These are phyloP conservation scores for Iguana delicatissima DNA, from an alignment of 2,797 vertebrate genomes.

Conservation along the genomic window DNA sequence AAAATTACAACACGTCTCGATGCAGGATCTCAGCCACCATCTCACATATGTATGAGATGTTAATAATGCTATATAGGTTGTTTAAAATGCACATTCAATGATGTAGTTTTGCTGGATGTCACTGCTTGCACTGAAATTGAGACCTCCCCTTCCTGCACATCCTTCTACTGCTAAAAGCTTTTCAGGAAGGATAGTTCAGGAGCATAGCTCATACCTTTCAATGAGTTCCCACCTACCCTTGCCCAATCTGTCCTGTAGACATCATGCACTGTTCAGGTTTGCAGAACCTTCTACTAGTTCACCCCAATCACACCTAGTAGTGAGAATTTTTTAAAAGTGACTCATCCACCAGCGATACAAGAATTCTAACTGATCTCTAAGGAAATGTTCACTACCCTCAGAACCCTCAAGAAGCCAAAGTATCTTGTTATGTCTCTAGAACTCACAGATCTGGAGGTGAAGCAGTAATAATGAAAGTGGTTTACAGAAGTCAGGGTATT, in stretches of 20 bases:
- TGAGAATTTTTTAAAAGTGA: background rate
- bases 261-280: background rate
- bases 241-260: background rate
- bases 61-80: too few species aligned
- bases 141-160: too few species aligned
- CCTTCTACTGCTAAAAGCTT: too few species aligned
- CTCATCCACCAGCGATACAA: background rate
- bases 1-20: too few species aligned
- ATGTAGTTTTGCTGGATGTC: too few species aligned
- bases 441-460: background rate
- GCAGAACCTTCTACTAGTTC: background rate
- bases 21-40: too few species aligned
- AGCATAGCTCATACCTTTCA: too few species aligned
- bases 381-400: conserved; percentile 18
- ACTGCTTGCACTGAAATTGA: too few species aligned
- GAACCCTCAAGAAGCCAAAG: conserved; percentile 39
- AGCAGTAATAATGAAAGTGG: background rate
- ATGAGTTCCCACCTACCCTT: too few species aligned
- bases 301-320: background rate
- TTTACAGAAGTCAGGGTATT: conserved; percentile 7
- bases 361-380: conserved; percentile 17
- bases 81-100: background rate
- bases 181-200: too few species aligned
- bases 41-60: background rate
- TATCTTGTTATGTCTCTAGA: fast-evolving